These are phyloP conservation scores for Antedon mediterranea DNA, from an alignment of 53 echinoderm and acorn worm genomes.

Conservation along the genomic window DNA sequence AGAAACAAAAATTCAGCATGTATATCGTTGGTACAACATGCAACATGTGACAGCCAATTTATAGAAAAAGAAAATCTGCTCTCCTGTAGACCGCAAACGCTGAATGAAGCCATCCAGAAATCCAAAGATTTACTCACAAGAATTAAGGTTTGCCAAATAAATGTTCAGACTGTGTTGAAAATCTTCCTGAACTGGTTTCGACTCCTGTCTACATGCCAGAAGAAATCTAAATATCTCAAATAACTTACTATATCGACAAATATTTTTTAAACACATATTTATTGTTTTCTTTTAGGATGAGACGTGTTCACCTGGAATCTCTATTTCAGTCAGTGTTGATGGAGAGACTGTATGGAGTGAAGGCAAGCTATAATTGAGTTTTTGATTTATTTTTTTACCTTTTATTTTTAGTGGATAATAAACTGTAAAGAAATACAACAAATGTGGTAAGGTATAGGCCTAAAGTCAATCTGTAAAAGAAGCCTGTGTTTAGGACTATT, in stretches of 20 bases:
- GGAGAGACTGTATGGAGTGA: conserved; percentile 67
- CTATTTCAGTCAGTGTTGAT: conserved; percentile 70
- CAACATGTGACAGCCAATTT: background rate
- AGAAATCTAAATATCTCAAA: too few species aligned
- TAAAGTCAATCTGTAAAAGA: too few species aligned
- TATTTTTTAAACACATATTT: too few species aligned
- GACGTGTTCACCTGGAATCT: conserved; percentile 64
- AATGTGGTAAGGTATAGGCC: too few species aligned
- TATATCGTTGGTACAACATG: background rate
- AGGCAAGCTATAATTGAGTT: conserved; percentile 35
- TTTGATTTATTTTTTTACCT: too few species aligned
- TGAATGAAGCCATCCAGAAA: conserved; percentile 21
- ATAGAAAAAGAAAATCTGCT: background rate
- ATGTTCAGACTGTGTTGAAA: too few species aligned
- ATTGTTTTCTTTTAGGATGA: conserved; percentile 54
- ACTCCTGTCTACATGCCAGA: too few species aligned
- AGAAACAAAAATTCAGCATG: background rate
- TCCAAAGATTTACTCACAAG: conserved; percentile 50
- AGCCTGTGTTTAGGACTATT: too few species aligned
- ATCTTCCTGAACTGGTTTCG: too few species aligned
- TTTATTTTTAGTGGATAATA: too few species aligned
- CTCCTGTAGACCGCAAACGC: background rate
- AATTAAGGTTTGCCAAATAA: conserved; percentile 19
- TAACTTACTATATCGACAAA: too few species aligned
- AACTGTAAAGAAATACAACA: too few species aligned